These are phyloP conservation scores for Acleris laterana DNA, from an alignment of 2,888 invertebrate species.

Conservation along the genomic window DNA sequence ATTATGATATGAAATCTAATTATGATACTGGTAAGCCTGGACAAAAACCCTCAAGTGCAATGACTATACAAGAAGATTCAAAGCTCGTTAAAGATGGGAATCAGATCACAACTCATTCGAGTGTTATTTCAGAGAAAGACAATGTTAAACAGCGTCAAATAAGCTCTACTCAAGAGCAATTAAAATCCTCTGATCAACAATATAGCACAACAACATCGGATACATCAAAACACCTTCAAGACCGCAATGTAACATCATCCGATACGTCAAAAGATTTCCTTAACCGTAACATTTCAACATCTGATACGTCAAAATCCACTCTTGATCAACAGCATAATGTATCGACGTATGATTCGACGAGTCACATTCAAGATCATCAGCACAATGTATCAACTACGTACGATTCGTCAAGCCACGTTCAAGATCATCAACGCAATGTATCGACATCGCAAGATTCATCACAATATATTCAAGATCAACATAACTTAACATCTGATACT, in stretches of 20 bases:
- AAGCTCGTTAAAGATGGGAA: conserved; percentile 73
- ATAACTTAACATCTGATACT: conserved; percentile 37
- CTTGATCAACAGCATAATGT: conserved; percentile 40
- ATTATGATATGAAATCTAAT: conserved; percentile 80
- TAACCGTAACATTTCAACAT: conserved; percentile 24
- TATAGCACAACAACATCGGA: conserved; percentile 36
- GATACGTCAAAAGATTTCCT: conserved; percentile 39
- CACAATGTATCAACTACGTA: conserved; percentile 2
- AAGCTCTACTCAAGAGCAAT: conserved; percentile 59
- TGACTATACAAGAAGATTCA: conserved; percentile 69
- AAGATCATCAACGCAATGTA: conserved; percentile 33
- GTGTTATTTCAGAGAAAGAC: conserved; percentile 71
- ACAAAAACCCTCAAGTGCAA: conserved; percentile 69
- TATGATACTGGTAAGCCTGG: conserved; percentile 85
- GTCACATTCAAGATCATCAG: conserved; percentile 41
- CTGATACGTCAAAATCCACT: conserved; percentile 34
- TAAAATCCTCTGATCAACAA: conserved; percentile 45
- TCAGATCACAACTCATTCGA: conserved; percentile 69
- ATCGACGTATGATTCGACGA: conserved; percentile 25
- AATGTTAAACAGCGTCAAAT: conserved; percentile 67
- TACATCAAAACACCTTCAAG: conserved; percentile 41
- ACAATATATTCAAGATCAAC: conserved; percentile 11
- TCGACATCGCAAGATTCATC: conserved; percentile 31
- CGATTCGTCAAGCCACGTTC: conserved; percentile 7
- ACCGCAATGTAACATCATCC: conserved; percentile 18